These are phyloP conservation scores for Alloplasta piceator DNA, from an alignment of 2,888 invertebrate species.

Conservation along the genomic window DNA sequence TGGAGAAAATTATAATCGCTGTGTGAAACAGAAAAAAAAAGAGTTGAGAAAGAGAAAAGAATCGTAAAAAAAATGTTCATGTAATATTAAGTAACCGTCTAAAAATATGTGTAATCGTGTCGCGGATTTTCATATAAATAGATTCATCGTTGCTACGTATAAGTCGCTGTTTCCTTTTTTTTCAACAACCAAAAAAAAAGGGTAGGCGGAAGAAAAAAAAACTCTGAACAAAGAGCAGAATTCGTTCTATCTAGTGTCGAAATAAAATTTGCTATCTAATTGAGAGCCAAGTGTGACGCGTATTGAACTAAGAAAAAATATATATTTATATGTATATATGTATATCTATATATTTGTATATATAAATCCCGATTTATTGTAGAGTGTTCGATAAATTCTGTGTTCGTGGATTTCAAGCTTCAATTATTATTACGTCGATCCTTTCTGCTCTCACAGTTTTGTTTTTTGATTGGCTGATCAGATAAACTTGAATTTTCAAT, in stretches of 20 bases:
- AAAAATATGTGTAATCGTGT: conserved; percentile 58
- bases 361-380: conserved; percentile 25
- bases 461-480: conserved; percentile 51
- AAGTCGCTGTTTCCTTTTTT: conserved; percentile 72
- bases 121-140: conserved; percentile 79
- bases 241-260: conserved; percentile 80
- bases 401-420: conserved; percentile 46
- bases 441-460: conserved; percentile 4
- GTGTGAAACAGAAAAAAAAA: conserved; percentile 14
- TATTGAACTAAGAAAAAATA: too few relatives aligned
- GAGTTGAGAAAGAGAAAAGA: conserved; percentile 4
- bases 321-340: too few relatives aligned
- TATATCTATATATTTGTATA: too few relatives aligned
- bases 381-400: conserved; percentile 52
- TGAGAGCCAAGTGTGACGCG: conserved; percentile 72
- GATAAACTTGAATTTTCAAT: conserved; percentile 49
- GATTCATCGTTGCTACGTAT: conserved; percentile 76
- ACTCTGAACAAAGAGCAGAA: conserved; percentile 68
- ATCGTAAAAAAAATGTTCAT: conserved; percentile 39
- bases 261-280: conserved; percentile 83
- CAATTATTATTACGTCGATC: conserved; percentile 7
- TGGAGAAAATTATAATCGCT: too few relatives aligned
- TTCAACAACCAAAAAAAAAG: conserved; percentile 79
- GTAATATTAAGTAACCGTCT: conserved; percentile 72
- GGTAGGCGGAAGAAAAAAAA: not conserved